These are phyloP conservation scores for Chaenodraco wilsoni DNA, from an alignment of 2,797 vertebrate genomes.

Conservation along the genomic window DNA sequence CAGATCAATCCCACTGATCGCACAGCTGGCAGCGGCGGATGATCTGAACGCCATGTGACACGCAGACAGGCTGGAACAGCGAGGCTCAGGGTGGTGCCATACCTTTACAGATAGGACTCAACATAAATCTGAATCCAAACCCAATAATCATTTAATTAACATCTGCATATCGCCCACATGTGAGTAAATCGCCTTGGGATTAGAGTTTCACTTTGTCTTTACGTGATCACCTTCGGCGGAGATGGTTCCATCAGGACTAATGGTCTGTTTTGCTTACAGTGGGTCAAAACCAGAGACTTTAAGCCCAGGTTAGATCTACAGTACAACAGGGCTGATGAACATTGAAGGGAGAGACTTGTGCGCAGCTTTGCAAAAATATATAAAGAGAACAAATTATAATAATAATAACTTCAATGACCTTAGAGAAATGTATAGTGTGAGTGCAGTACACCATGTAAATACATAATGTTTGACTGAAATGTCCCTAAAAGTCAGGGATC, in stretches of 20 bases:
- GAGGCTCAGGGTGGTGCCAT: constrained; percentile 67
- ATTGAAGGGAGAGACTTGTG: not conserved
- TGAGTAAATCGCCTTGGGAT: constrained; percentile 23
- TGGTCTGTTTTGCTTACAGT: not conserved
- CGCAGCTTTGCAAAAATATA: not conserved
- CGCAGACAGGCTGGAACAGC: constrained; percentile 58
- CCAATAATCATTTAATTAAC: constrained; percentile 70
- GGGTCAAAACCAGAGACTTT: constrained; percentile 1
- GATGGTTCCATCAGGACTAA: not conserved
- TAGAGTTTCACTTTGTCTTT: constrained; percentile 6
- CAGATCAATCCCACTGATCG: constrained; percentile 78
- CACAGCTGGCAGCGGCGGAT: constrained; percentile 78
- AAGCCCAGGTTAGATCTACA: not conserved
- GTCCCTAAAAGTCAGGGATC: no score
- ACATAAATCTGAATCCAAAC: constrained; percentile 71
- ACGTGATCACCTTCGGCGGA: constrained; percentile 9
- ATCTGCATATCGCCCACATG: constrained; percentile 47
- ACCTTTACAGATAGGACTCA: constrained; percentile 69
- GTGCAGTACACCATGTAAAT: not conserved
- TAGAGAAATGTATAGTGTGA: not conserved
- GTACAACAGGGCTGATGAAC: not conserved
- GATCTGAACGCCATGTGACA: constrained; percentile 76
- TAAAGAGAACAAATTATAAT: not conserved
- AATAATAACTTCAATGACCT: not conserved
- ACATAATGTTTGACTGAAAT: not conserved